Evolutionary conservation across 2,113 vertebrate genomes (phyloP), one percentile per base, ranked within the genome.

Genomic region (Gavia stellata): DNA sequence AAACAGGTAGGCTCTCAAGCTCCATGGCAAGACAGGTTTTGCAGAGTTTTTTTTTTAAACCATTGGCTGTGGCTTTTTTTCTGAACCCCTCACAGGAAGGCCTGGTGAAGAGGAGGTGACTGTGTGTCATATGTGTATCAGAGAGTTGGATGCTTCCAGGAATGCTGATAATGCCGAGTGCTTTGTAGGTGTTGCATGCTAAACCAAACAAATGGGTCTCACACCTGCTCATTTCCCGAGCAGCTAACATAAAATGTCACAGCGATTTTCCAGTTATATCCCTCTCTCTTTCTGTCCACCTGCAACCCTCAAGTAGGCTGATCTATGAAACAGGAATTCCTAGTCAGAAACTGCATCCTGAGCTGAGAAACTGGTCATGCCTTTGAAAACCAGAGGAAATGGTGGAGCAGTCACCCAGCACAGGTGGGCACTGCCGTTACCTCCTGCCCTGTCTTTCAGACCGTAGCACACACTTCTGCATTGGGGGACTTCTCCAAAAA

Each of bases 351-450:
- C 31, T 75, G 26, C 18, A 78, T 71, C 31, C 26, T 63, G 20
- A 91, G 55, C 61, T 89, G 50, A 52, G n/a, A 63, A 79, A 56
- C 3, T 62, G 53, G 29, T 66, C 7, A 4, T 1, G 3, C 23
- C n/a, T 71, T 90, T 45, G 53, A 65, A 82, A 90, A 66, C 15
- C 17, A n/a, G 49, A 63, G 17, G 40, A 85, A 65, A 47, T 1
- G 3, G 31, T 14, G 58, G 47, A 52, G 7, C 12, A 7, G 44
- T n/a, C 50, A 5, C 28, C 75, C 44, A 36, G 21, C 66, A 23
- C 6, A 17, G n/a, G 29, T 17, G 19, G 61, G 12, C 0, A 1
- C 20, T 36, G 33, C 21, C 2, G 1, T 42, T 78, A 26, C n/a
- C 11, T 86, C 21, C n/a, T 91, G 58, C 29, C 40, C 36, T 25